Base-by-base conservation (phyloP, 2,888 invertebrate species). In the Eupithecia inturbata region DNA sequence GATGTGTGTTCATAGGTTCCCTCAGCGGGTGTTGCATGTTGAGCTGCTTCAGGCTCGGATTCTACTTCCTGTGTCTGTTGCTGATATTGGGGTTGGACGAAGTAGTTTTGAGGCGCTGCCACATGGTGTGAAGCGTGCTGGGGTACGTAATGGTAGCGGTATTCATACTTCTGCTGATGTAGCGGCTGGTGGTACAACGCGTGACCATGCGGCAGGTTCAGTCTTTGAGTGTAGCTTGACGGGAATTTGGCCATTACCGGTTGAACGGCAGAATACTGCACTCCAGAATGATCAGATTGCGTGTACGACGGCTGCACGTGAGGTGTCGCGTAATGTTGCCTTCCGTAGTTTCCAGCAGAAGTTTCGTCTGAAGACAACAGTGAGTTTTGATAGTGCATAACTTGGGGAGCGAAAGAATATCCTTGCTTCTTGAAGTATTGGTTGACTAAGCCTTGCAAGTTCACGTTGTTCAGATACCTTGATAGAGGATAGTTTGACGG, bases 401-500 rank as follows among this genome's bases (percentile, higher is more conserved):
- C 87, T 82, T 92, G 91, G 71, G 93, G 92, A 6, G 91, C 92
- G 77, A 88, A 88, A 12, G 89, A 87, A 75, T 88, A 93, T 14
- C 94, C 94, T 73, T 89, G 89, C 79, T 94, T 94, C 80, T 90
- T 89, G 66, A 95, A 92, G 82, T 96, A 95, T 78, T 95, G 92
- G 77, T 93, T 91, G 0, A 96, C 92, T 41, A 96, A 83, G 28
- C 93, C 89, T 88, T 95, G 95, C 41, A 96, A 84, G 81, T 96
- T 95, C 0, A 95, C 89, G 76, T 92, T 92, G 76, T 95, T 96
- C 45, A 96, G 88, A 76, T 93, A 91, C 70, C 93, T 91, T 0
- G 95, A 94, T 41, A 95, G 85, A 1, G 95, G 95, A 82, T 95
- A 95, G 78, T 91, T 93, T 60, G 95, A 90, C 1, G 95, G 95